Evolutionary conservation across 2,888 invertebrate genomes (phyloP), one percentile per base, ranked within the genome.

Genomic region (Drosophila infuscata): DNA sequence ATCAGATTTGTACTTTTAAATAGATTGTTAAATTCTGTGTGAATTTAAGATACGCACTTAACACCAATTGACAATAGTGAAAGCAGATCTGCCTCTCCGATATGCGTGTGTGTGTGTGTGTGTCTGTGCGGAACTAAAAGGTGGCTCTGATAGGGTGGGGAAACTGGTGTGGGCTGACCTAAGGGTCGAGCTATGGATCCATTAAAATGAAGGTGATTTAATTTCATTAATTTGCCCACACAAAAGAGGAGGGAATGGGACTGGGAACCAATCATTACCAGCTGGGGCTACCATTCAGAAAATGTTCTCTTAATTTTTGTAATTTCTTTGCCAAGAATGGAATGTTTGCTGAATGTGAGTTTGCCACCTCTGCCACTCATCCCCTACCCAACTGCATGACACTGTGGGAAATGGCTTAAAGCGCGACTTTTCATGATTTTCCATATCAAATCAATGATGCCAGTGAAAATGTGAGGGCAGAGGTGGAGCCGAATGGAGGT

Each of bases 191-290:
- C 56, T 58, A 36, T 32, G 38, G 30, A 49, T 57, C 51, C 87
- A 86, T 86, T 88, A 71, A 86, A 84, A 79, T 71, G 82, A 87
- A 79, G 75, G 74, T 74, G 70, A 85, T 89, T 89, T 85, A 89
- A 85, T 85, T 85, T 84, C 87, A 85, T 85, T 85, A 85, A 85
- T 85, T 83, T 89, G 72, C 72, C 64, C 76, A 82, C 65, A 72
- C 65, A 49, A 62, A 46, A 52, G 11, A 33, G 29, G n/a, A 8
- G 0, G 30, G 17, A 12, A 36, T 15, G 41, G 51, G 36, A 38
- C 30, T 30, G 43, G 32, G 20, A 51, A 33, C 36, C 52, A 38
- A 52, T 56, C 41, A 43, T 41, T 41, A 17, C 25, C 54, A 52
- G 66, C 38, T 59, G 61, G 30, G 53, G 20, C 25, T 54, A 9